These are phyloP conservation scores for Smittia sp. DNA, from an alignment of 2,888 invertebrate genomes.

Conservation along the genomic window DNA sequence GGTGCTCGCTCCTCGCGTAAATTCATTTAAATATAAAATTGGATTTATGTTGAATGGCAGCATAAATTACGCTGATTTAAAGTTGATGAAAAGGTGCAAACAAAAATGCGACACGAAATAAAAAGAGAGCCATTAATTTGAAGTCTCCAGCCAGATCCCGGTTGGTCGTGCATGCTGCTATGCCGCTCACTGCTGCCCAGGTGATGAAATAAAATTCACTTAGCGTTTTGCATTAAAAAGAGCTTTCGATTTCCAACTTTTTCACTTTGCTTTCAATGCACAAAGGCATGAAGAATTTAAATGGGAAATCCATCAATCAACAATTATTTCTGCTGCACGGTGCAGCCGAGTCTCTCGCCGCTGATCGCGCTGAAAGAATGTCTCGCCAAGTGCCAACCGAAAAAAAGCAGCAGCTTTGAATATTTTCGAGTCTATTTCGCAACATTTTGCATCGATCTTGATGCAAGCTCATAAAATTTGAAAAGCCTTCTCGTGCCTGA, in stretches of 20 bases:
- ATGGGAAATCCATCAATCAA: constrained; percentile 39
- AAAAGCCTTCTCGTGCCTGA: constrained; percentile 33
- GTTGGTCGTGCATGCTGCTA: not conserved
- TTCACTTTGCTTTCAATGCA: constrained; percentile 3
- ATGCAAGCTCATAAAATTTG: not conserved
- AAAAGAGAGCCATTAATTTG: constrained; percentile 36
- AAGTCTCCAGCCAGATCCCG: not conserved
- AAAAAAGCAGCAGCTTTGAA: not conserved
- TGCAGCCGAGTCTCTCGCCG: not conserved
- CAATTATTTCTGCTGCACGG: not conserved
- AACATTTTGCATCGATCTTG: not conserved
- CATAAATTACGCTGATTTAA: constrained; percentile 40
- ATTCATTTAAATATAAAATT: constrained; percentile 41
- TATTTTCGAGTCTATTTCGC: not conserved
- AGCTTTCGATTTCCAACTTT: constrained; percentile 14
- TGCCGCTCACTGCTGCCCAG: not conserved
- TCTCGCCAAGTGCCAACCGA: not conserved
- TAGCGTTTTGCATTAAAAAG: not conserved
- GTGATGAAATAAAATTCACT: constrained; percentile 26
- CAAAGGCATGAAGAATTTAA: constrained; percentile 31
- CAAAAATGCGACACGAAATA: constrained; percentile 37
- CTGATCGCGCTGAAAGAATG: not conserved
- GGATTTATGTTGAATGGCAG: constrained; percentile 41
- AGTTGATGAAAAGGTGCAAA: constrained; percentile 39
- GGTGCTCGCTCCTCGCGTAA: not conserved